A percentile compares a stretch with the other conserved stretches of the same genome.
These are phyloP conservation scores for Pantherophis alleghaniensis DNA, from an alignment of 2,797 vertebrate species.

Conservation along the genomic window DNA sequence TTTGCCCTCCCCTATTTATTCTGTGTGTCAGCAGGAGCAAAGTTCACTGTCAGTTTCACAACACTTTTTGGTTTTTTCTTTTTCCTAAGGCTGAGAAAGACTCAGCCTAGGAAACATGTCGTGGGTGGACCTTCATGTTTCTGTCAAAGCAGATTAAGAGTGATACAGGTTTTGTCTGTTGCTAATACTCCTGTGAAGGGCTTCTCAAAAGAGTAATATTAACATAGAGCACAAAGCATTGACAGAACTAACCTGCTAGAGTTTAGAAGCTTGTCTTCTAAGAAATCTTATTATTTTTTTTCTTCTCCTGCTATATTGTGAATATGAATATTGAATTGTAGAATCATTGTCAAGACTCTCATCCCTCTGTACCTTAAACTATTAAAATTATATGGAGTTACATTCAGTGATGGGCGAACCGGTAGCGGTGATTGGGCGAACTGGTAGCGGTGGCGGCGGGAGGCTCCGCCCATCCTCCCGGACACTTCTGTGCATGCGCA, in stretches of 20 bases:
- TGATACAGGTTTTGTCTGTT: not conserved
- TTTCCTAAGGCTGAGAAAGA: not conserved
- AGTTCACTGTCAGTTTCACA: not conserved
- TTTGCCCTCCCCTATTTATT: not conserved
- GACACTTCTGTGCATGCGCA: no score
- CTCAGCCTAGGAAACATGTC: no score
- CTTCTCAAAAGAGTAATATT: not conserved
- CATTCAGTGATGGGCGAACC: no score
- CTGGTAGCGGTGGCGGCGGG: no score
- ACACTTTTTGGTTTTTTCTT: not conserved
- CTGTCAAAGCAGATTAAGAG: not conserved
- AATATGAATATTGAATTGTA: not conserved
- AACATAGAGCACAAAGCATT: not conserved
- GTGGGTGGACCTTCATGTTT: not conserved
- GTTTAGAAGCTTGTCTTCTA: not conserved
- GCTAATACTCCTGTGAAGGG: not conserved
- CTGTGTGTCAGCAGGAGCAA: not conserved
- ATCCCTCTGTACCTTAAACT: not conserved
- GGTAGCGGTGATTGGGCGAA: no score
- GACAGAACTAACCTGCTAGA: not conserved
- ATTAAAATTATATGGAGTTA: not conserved
- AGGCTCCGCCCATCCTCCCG: no score
- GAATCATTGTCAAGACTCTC: no score
- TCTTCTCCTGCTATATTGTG: not conserved
- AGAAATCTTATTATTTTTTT: no score